Conservation (phyloP, 2,113 vertebrate species). For the Nymphicus hollandicus region DNA sequence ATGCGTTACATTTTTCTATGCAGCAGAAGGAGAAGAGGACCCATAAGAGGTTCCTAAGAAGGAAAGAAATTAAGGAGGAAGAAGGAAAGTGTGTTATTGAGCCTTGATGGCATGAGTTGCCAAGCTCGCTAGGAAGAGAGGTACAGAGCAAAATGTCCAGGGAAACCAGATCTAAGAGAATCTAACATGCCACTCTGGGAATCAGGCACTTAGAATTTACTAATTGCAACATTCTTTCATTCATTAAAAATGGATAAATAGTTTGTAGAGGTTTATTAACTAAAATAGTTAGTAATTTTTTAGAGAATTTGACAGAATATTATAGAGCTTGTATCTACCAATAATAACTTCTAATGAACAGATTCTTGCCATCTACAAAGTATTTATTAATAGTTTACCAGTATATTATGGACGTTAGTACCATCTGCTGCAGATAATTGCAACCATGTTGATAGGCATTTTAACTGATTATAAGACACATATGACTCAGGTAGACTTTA, state of each 20-base stretch:
- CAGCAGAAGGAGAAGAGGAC: background rate
- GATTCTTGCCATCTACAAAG: background rate
- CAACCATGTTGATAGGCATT: background rate
- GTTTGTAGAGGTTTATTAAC: constrained; percentile 23
- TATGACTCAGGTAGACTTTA: background rate
- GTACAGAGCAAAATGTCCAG: background rate
- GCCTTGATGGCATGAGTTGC: background rate
- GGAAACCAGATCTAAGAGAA: constrained; percentile 19
- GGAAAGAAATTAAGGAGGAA: background rate
- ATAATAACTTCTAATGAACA: background rate
- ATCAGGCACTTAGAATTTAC: background rate
- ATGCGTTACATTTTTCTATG: background rate
- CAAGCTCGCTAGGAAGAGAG: background rate
- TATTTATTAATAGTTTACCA: constrained; percentile 21
- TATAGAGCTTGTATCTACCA: background rate
- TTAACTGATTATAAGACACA: background rate
- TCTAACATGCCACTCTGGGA: background rate
- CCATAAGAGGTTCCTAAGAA: background rate
- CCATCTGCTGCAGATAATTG: background rate
- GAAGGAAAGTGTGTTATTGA: background rate
- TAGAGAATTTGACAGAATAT: background rate
- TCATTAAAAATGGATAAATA: constrained; percentile 22
- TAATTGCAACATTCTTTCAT: constrained; percentile 5
- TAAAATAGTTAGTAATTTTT: background rate
- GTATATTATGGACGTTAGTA: background rate